phyloP scores from a whole-genome alignment of 2,888 invertebrate genomes.

The Chrysolina haemoptera region DNA sequence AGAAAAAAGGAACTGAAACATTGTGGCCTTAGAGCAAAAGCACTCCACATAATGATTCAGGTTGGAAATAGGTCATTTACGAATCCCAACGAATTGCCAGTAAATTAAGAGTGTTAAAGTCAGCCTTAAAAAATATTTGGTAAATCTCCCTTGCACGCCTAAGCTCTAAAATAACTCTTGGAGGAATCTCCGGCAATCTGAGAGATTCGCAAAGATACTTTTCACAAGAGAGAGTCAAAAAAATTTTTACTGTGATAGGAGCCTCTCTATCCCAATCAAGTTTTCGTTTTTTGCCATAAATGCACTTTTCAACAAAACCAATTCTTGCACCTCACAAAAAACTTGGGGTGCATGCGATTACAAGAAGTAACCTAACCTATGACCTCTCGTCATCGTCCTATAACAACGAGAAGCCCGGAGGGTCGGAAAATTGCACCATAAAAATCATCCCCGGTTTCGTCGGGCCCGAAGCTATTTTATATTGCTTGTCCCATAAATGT shows the following conservation, averaged over 20 bases:
- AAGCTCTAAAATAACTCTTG: no score
- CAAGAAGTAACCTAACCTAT: constrained; percentile 65
- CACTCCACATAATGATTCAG: no score
- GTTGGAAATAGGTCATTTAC: no score
- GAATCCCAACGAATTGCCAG: no score
- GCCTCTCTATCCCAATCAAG: background rate
- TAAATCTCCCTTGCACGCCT: no score
- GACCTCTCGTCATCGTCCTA: constrained; percentile 66
- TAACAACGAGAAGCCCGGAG: constrained; percentile 65
- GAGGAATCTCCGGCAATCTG: no score
- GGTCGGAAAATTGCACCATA: constrained; percentile 70
- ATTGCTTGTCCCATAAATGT: constrained; percentile 61
- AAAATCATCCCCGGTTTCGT: constrained; percentile 64
- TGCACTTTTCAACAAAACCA: constrained; percentile 14
- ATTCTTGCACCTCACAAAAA: constrained; percentile 31
- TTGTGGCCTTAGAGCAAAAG: no score
- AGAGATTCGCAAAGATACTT: no score
- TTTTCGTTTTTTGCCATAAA: background rate
- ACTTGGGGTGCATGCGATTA: constrained; percentile 45
- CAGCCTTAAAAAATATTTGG: no score
- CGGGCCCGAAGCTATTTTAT: constrained; percentile 60
- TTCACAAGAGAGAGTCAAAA: no score
- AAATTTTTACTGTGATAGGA: background rate
- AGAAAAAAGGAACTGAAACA: no score
- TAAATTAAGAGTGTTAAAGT: no score